Evolutionary conservation across 2,797 vertebrate species (phyloP), one percentile per base, ranked within the genome.

Genomic region (Poeciliopsis gracilis): DNA sequence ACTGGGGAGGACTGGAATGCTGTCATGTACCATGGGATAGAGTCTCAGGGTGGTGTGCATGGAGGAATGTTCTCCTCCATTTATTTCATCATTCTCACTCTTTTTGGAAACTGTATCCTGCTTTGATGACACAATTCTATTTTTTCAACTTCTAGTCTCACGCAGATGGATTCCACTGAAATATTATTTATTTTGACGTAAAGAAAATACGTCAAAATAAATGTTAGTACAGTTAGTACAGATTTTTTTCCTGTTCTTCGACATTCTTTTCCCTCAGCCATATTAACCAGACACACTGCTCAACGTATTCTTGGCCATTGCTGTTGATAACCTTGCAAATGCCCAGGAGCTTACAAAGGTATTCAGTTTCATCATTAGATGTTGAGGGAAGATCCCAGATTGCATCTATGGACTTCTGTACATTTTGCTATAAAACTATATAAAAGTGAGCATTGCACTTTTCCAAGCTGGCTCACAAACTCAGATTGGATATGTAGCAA

Each of bases 91-190:
- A 95, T 99, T 75, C 95, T 99, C 78, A 99, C 98, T 0, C 93
- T 99, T 46, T 99, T 99, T 55, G 98, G 98, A 79, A 99, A 99
- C 95, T 99, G 98, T 99, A 99, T 99, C 98, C 97, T 98, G 87
- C 75, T 49, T 38, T 0, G 11, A 43, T 76, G 59, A 78, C 61
- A 33, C 15, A 38, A 12, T 72, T 66, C 0, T 30, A 73, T 72
- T 23, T 18, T 23, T 67, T 67, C 41, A 20, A 41, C 4, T 67
- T 7, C 38, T 23, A 11, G 9, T 67, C 20, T 41, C 20, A 25
- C 38, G 36, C 8, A 67, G 36, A 20, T 38, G 18, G 36, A 38
- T 66, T 38, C 4, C 20, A 66, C 61, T 2, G 7, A 9, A 0
- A 30, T 1, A 59, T 63, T 16, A 5, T 63, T 63, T 33, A 18